These are phyloP conservation scores for Phymorhynchus buccinoides DNA, from an alignment of 1,140 invertebrate genomes.

Conservation along the genomic window DNA sequence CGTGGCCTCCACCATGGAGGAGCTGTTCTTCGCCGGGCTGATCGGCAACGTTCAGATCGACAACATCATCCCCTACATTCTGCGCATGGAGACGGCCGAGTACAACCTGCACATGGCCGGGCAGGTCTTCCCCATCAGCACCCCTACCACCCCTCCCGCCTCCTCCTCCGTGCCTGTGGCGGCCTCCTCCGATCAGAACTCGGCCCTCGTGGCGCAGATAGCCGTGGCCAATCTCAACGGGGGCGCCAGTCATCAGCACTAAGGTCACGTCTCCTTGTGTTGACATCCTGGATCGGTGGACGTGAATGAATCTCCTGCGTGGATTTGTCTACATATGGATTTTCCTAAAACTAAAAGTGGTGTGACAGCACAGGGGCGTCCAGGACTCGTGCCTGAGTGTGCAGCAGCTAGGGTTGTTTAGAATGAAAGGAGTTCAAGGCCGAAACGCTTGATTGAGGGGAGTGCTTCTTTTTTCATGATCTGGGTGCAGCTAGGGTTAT, in stretches of 20 bases:
- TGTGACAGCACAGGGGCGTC: too few relatives aligned
- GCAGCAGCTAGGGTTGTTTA: too few relatives aligned
- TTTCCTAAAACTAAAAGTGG: too few relatives aligned
- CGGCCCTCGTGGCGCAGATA: constrained; percentile 33
- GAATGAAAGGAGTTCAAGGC: too few relatives aligned
- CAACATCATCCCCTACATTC: constrained; percentile 91
- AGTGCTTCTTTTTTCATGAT: too few relatives aligned
- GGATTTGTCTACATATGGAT: too few relatives aligned
- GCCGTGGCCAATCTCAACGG: constrained; percentile 29
- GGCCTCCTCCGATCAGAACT: constrained; percentile 33
- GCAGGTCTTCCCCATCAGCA: constrained; percentile 43
- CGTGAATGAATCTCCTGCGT: too few relatives aligned
- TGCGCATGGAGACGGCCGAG: constrained; percentile 82
- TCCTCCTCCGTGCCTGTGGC: constrained; percentile 31
- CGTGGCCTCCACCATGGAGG: constrained; percentile 86
- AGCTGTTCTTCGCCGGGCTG: constrained; percentile 92
- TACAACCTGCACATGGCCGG: constrained; percentile 70
- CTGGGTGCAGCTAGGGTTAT: too few relatives aligned
- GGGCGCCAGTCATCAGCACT: neutral
- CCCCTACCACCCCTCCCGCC: constrained; percentile 30
- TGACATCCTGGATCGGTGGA: too few relatives aligned
- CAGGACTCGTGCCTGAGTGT: too few relatives aligned
- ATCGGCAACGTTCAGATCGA: constrained; percentile 94
- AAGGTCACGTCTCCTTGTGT: too few relatives aligned
- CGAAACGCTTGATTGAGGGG: too few relatives aligned